phyloP scores from a whole-genome alignment of 2,888 invertebrate species.

The Carabus problematicus region DNA sequence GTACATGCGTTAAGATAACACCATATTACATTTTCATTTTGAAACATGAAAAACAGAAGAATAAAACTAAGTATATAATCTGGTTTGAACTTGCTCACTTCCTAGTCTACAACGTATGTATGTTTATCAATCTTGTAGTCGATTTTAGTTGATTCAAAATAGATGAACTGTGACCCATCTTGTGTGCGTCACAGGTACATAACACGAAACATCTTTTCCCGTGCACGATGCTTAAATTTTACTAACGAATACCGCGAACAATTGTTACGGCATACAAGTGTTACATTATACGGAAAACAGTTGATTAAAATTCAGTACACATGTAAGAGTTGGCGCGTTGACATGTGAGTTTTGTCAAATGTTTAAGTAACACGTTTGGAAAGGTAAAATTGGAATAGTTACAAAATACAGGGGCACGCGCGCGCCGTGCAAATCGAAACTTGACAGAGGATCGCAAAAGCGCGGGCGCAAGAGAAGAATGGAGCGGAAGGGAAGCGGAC shows the following conservation, averaged over 20 bases:
- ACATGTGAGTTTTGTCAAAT: too few species aligned
- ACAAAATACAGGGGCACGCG: background rate
- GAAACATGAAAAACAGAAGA: too few species aligned
- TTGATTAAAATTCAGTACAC: too few species aligned
- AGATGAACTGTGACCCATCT: conserved; percentile 1
- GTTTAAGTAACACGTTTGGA: too few species aligned
- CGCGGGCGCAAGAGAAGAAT: background rate
- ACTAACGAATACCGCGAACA: too few species aligned
- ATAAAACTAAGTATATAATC: background rate
- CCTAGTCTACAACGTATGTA: background rate
- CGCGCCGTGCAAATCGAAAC: background rate
- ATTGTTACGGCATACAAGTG: too few species aligned
- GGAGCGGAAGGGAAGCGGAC: conserved; percentile 10
- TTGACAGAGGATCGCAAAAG: background rate
- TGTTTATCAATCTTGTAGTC: background rate
- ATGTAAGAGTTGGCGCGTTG: too few species aligned
- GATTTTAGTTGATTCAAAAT: background rate
- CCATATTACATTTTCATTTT: background rate
- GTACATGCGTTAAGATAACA: too few species aligned
- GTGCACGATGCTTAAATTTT: too few species aligned
- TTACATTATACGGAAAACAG: too few species aligned
- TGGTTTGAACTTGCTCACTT: background rate
- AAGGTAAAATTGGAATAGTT: too few species aligned
- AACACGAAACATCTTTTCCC: too few species aligned
- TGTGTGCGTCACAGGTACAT: conserved; percentile 16